These are phyloP conservation scores for Actinia equina DNA, from an alignment of 64 coral and sea anemone species.

Conservation along the genomic window DNA sequence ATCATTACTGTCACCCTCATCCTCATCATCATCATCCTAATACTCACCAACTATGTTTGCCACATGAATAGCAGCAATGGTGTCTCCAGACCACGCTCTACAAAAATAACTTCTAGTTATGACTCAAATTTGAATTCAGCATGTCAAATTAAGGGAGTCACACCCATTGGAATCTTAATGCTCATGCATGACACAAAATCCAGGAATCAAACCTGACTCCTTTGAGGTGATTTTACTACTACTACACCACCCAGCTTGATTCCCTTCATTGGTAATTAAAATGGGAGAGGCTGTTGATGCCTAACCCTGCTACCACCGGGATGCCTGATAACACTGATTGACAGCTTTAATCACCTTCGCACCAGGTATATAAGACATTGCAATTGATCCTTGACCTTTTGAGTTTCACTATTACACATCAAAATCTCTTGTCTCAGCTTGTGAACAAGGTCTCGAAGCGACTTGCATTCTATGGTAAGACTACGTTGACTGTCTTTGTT, in stretches of 20 bases:
- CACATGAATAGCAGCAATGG: conserved; percentile 60
- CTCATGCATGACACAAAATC: too few relatives aligned
- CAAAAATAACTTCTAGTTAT: background rate
- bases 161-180: too few relatives aligned
- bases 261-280: too few relatives aligned
- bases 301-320: too few relatives aligned
- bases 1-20: too few relatives aligned
- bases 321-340: background rate
- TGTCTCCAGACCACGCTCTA: conserved; percentile 61
- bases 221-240: too few relatives aligned
- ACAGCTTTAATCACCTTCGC: conserved; percentile 14
- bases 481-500: conserved; percentile 35
- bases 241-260: too few relatives aligned
- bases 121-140: too few relatives aligned
- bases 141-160: too few relatives aligned
- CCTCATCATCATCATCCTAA: background rate
- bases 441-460: conserved; percentile 48
- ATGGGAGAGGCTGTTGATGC: too few relatives aligned
- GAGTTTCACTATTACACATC: conserved; percentile 40
- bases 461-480: conserved; percentile 10
- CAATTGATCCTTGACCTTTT: conserved; percentile 64
- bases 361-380: conserved; percentile 66
- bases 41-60: conserved; percentile 73
- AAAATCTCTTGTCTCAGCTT: conserved; percentile 46
- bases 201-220: too few relatives aligned